Conservation (phyloP, 1,140 invertebrate genomes). For the Ylistrum balloti region DNA sequence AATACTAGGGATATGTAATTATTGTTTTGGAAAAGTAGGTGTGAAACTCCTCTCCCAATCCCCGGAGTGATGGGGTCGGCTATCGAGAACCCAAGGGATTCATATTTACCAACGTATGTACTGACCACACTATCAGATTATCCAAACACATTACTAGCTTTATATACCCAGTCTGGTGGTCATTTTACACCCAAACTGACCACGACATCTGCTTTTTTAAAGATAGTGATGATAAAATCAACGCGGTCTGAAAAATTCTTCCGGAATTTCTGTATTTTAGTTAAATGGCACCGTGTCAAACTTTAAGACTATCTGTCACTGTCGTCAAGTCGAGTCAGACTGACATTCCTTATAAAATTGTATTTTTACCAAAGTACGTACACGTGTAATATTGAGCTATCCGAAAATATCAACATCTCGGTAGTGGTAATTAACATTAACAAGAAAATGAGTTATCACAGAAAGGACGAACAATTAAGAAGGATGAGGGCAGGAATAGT, state of each 20-base stretch:
- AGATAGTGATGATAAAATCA: background rate
- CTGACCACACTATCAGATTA: conserved; percentile 1
- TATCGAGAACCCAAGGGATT: background rate
- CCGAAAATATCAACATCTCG: too few species aligned
- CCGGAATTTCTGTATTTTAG: background rate
- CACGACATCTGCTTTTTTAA: background rate
- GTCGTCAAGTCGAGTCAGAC: background rate
- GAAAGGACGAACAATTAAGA: too few species aligned
- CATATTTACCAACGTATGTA: background rate
- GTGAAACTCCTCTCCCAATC: background rate
- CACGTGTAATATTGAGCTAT: too few species aligned
- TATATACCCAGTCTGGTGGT: background rate
- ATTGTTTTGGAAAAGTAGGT: too few species aligned
- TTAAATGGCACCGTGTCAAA: background rate
- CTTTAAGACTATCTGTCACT: background rate
- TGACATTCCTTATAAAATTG: too few species aligned
- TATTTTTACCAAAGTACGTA: too few species aligned
- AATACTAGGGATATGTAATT: too few species aligned
- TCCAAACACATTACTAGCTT: background rate
- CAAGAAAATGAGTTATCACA: too few species aligned
- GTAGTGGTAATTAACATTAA: too few species aligned
- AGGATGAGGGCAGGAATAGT: too few species aligned
- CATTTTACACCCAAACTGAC: conserved; percentile 36
- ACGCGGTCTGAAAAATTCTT: background rate
- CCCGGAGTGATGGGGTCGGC: background rate